Base-by-base conservation (phyloP, 2,797 vertebrate genomes). In the Anguilla obscura region DNA sequence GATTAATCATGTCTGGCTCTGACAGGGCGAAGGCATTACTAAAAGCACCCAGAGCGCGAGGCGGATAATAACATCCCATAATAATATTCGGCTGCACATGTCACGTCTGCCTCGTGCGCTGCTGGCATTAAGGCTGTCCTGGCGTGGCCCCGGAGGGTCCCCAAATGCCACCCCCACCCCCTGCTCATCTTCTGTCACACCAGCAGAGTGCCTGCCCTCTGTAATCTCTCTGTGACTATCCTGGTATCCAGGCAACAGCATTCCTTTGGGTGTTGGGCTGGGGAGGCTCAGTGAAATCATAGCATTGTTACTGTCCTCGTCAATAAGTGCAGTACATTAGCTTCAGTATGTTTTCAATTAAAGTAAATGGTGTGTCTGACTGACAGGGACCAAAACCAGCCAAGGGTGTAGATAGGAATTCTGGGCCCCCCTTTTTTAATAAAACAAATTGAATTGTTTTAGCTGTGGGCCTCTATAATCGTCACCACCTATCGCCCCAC, bases 21-120 rank as follows among this genome's bases (percentile, higher is more conserved):
- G 96, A 96, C 96, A 95, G 96, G 96, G 96, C 96, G 95, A 96
- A 95, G 95, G 94, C 95, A 96, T 96, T 96, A 96, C 95, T 95
- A 94, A 94, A 94, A 50, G 79, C 79, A 94, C 95, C 94, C 94
- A 95, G 95, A 94, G 95, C 95, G 94, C 94, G 95, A 96, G 95
- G 94, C 94, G 96, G 95, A 96, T 97, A 96, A 82, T 50, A 82
- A 48, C 45, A 50, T 82, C 79, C 79, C 79, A 48, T 82, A 79
- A 79, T 79, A 79, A 97, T 97, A 96, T 97, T 95, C 96, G 96
- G 96, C 96, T 95, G 94, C 95, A 95, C 95, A 96, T 96, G 95
- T 96, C 96, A 92, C 93, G 94, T 96, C 95, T 96, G 95, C 94
- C 95, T 93, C 92, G 95, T 95, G 95, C 96, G 95, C 95, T 6